phyloP scores from a whole-genome alignment of 2,888 invertebrate genomes.

The Hydrotaea diabolus region DNA sequence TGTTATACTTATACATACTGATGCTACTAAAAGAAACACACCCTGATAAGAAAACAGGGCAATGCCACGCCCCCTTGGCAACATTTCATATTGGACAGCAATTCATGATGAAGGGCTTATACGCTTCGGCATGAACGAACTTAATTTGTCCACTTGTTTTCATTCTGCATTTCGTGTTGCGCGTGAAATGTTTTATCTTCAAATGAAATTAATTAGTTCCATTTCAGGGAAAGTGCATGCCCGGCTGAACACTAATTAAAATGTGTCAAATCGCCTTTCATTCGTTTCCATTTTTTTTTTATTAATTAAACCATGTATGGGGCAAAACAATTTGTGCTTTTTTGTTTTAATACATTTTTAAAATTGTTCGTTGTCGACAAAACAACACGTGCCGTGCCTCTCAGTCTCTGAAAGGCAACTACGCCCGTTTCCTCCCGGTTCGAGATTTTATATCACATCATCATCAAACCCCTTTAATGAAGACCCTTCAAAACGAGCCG shows the following conservation, averaged over 20 bases:
- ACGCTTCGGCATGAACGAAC: too few relatives aligned
- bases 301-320: slow-evolving; percentile 15
- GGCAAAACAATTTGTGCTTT: neutral
- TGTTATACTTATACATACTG: too few relatives aligned
- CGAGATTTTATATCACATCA: neutral
- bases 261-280: neutral
- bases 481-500: neutral
- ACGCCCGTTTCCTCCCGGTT: neutral
- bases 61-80: too few relatives aligned
- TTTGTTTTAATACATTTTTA: slow-evolving; percentile 6
- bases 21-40: too few relatives aligned
- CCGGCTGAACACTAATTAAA: slow-evolving; percentile 4
- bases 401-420: neutral
- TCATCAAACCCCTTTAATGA: neutral
- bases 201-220: slow-evolving; percentile 21
- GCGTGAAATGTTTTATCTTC: slow-evolving; percentile 14
- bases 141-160: neutral
- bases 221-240: neutral
- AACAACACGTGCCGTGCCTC: slow-evolving; percentile 13
- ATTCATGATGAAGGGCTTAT: too few relatives aligned
- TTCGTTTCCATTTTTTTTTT: neutral
- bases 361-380: neutral
- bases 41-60: too few relatives aligned
- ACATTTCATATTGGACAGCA: too few relatives aligned
- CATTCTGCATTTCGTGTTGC: neutral